Base-by-base conservation (phyloP, 92 coral and sea anemone species). In the Ricordea florida region DNA sequence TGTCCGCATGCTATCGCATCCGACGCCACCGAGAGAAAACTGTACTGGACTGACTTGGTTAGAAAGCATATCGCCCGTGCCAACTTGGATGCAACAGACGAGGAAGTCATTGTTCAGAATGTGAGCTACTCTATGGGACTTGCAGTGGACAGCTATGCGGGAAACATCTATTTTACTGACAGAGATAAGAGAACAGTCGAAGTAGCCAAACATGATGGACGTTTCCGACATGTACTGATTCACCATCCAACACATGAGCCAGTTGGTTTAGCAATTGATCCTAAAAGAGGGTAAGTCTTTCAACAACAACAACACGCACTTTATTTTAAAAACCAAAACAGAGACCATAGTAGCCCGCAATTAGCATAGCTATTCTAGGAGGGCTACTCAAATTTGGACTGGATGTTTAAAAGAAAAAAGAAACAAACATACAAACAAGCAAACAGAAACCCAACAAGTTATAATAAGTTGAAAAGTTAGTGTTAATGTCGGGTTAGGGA, bases 41-140 rank as follows among this genome's bases (percentile, higher is more conserved):
- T 90, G 0, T 93, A 89, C 67, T 93, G 98, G 98, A 66, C 94
- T 0, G 97, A 92, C 57, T 24, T 64, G 21, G 41, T 22, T 13
- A 71, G 35, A 4, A 21, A 57, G 1, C 81, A 70, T 6, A 93
- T 93, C 45, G 73, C 76, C 26, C 81, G 98, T 0, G 83, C 90
- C 3, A 82, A 74, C 41, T 55, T 91, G 23, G 87, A 93, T 57
- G 96, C 90, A 3, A 49, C 93, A 6, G 66, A 82, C 0, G 85
- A 77, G 51, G 86, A 90, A 64, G 57, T 60, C 42, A 68, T 93
- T 30, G 42, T 93, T n/a, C n/a, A 47, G 16, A 77, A 62, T 24
- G 75, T 68, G 33, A 71, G 83, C 3, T 38, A 70, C 24, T 49
- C 48, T 10, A 59, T 91, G 23, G 96, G 91, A 4, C 44, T 89